phyloP scores from a whole-genome alignment of 2,113 vertebrate genomes.

The Setophaga coronata region DNA sequence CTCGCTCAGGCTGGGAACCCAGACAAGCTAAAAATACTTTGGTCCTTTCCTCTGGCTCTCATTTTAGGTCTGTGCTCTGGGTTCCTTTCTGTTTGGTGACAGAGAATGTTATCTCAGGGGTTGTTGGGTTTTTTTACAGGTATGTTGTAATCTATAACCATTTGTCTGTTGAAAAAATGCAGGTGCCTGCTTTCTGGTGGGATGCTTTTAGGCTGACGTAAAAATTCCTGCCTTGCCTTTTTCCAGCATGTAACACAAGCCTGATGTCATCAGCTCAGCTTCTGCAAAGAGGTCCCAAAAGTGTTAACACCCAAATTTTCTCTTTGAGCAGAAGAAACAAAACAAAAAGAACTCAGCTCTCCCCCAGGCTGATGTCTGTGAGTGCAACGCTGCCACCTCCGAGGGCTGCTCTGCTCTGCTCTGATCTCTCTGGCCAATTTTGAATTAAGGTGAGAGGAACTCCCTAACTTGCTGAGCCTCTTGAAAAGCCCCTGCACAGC shows the following conservation, averaged over 20 bases:
- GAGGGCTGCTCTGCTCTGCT: background rate
- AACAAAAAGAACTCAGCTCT: background rate
- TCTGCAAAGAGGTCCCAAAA: background rate
- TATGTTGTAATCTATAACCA: background rate
- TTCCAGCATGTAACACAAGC: background rate
- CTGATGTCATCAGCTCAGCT: background rate
- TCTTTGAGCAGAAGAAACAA: background rate
- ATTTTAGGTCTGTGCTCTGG: background rate
- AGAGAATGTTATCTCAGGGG: background rate
- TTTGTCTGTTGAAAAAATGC: conserved; percentile 23
- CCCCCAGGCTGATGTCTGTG: background rate
- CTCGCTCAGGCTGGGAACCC: background rate
- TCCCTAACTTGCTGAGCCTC: background rate
- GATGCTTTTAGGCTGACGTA: background rate
- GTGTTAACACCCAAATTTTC: background rate
- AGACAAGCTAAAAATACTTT: conserved; percentile 40
- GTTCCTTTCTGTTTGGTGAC: background rate
- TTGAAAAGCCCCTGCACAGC: background rate
- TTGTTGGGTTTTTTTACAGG: background rate
- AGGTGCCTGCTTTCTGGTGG: background rate
- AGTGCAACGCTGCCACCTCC: background rate
- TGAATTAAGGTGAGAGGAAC: background rate
- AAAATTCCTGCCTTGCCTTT: background rate
- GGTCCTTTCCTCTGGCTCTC: background rate
- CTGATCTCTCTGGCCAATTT: background rate